Percentiles rank a stretch among this genome's conserved stretches.
Conservation (phyloP, 2,113 vertebrate genomes). For the Ailurus styani region DNA sequence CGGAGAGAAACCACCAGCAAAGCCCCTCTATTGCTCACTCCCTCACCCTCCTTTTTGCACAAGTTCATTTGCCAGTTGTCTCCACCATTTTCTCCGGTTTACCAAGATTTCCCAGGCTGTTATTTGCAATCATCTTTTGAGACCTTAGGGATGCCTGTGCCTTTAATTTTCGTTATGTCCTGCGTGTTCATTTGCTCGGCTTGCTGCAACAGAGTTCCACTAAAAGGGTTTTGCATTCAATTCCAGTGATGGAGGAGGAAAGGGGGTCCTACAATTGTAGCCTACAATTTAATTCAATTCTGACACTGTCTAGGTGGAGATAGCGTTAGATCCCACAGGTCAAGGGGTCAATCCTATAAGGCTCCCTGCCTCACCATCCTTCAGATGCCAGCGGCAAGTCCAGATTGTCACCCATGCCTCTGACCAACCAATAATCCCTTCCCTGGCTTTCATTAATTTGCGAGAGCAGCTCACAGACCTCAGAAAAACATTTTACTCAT, state of each 20-base stretch:
- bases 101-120: background rate
- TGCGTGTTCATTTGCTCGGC: background rate
- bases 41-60: background rate
- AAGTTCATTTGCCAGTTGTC: background rate
- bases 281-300: background rate
- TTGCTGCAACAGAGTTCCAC: background rate
- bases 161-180: background rate
- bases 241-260: background rate
- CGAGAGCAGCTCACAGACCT: background rate
- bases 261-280: background rate
- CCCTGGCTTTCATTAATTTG: background rate
- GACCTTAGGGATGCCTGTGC: background rate
- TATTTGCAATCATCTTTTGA: background rate
- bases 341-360: background rate
- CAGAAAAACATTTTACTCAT: background rate
- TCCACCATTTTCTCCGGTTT: background rate
- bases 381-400: background rate
- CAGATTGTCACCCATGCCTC: background rate
- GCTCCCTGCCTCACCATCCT: background rate
- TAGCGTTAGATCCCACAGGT: background rate
- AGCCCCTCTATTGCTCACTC: background rate
- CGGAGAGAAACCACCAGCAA: background rate
- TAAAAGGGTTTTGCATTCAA: background rate
- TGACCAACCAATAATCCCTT: background rate
- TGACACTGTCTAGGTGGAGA: background rate